Conservation (phyloP, 2,797 vertebrate species). For the Microctenopoma lineatum region DNA sequence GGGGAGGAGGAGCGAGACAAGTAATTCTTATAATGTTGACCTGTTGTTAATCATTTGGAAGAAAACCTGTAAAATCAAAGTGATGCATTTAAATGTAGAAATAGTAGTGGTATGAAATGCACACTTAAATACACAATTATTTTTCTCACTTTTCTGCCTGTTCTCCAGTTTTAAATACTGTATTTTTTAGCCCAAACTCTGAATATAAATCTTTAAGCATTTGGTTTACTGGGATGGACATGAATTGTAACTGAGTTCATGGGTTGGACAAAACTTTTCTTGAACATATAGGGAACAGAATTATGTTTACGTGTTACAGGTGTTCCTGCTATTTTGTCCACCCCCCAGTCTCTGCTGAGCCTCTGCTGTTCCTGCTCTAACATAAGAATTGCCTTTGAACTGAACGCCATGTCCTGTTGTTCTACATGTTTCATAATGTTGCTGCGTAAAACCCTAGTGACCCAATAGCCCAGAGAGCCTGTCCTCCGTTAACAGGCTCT, state of each 20-base stretch:
- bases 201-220: too few species aligned
- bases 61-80: neutral
- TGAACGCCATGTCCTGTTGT: slow-evolving; percentile 24
- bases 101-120: too few species aligned
- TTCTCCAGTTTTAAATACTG: neutral
- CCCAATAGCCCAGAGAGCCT: slow-evolving; percentile 53
- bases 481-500: slow-evolving; percentile 47
- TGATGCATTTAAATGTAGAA: neutral
- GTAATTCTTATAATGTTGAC: neutral
- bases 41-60: too few species aligned
- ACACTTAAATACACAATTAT: neutral
- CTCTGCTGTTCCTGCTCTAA: neutral
- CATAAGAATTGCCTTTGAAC: slow-evolving; percentile 11
- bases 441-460: slow-evolving; percentile 49
- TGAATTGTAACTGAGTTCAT: too few species aligned
- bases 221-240: too few species aligned
- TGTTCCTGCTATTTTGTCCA: neutral
- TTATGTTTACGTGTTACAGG: neutral
- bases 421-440: slow-evolving; percentile 62
- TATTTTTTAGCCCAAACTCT: too few species aligned
- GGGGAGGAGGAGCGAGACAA: neutral
- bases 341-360: neutral
- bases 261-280: too few species aligned
- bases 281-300: too few species aligned
- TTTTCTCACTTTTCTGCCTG: neutral